Conservation (phyloP, 2,113 vertebrate species). For the Conger conger region DNA sequence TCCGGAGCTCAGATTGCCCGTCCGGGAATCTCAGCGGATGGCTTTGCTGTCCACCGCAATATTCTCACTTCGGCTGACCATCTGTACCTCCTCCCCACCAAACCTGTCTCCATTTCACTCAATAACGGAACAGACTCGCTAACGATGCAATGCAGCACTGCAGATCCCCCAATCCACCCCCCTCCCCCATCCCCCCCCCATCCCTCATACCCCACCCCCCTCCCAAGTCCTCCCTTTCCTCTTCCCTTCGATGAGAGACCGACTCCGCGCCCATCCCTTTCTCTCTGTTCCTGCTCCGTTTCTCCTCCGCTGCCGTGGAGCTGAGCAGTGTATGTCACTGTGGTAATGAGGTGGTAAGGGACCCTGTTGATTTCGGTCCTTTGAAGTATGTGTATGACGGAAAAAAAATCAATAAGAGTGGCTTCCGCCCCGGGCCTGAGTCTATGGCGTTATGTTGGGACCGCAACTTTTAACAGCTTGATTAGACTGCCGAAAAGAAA, state of each 20-base stretch:
- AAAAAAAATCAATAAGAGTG: background rate
- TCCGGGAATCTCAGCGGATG: background rate
- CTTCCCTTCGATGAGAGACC: background rate
- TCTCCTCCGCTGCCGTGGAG: background rate
- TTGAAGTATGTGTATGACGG: conserved; percentile 20
- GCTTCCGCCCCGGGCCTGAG: background rate
- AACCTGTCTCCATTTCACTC: background rate
- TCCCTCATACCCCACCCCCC: background rate
- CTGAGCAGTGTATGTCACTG: background rate
- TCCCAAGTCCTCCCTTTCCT: background rate
- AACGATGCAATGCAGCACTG: background rate
- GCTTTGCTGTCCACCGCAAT: background rate
- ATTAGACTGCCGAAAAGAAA: conserved; percentile 1
- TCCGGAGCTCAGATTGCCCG: background rate
- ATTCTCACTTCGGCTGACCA: background rate
- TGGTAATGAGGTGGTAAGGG: conserved; percentile 18
- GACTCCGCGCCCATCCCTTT: background rate
- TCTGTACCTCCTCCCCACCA: background rate
- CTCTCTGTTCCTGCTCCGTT: background rate
- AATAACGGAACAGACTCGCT: conserved; percentile 2
- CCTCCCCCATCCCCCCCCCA: background rate
- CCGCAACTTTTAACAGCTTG: conserved; percentile 9
- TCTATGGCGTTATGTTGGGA: background rate
- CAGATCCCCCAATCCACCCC: too few relatives aligned
- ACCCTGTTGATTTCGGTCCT: conserved; percentile 8